These are phyloP conservation scores for Meandrusa payeni DNA, from an alignment of 2,888 invertebrate genomes.

Conservation along the genomic window DNA sequence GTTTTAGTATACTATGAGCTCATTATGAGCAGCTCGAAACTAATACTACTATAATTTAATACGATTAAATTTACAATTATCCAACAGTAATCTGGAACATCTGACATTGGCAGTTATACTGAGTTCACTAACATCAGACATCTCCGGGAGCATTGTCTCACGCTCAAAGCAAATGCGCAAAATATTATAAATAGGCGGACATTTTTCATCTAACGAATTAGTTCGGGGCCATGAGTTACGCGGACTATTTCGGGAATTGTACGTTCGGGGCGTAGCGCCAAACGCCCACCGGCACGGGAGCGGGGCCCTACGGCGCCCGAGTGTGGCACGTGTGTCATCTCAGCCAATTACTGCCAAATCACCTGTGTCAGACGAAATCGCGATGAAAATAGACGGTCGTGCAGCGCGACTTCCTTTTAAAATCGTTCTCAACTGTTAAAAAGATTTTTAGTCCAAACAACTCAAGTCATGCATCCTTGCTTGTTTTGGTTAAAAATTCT, in stretches of 20 bases:
- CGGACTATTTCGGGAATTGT: constrained; percentile 25
- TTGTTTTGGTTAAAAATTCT: too few species aligned
- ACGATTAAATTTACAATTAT: too few species aligned
- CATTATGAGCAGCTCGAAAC: too few species aligned
- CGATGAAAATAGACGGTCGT: constrained; percentile 2
- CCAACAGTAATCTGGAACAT: too few species aligned
- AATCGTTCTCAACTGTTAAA: too few species aligned
- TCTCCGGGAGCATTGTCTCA: background rate
- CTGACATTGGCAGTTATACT: too few species aligned
- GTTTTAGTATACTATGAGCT: too few species aligned
- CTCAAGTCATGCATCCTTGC: too few species aligned
- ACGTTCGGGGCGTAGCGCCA: constrained; percentile 34
- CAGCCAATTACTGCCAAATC: constrained; percentile 14
- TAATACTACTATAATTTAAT: too few species aligned
- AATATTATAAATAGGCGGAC: constrained; percentile 6
- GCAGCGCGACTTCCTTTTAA: background rate
- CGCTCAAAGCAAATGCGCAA: constrained; percentile 5
- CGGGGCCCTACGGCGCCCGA: constrained; percentile 9
- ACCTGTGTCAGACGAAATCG: constrained; percentile 4
- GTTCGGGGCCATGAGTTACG: background rate
- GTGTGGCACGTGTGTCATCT: background rate
- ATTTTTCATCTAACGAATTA: constrained; percentile 14
- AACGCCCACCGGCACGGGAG: constrained; percentile 35
- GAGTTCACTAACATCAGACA: constrained; percentile 5
- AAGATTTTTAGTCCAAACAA: too few species aligned